Evolutionary conservation across 2,113 vertebrate species (phyloP).

Genomic region (Loxodonta africana): DNA sequence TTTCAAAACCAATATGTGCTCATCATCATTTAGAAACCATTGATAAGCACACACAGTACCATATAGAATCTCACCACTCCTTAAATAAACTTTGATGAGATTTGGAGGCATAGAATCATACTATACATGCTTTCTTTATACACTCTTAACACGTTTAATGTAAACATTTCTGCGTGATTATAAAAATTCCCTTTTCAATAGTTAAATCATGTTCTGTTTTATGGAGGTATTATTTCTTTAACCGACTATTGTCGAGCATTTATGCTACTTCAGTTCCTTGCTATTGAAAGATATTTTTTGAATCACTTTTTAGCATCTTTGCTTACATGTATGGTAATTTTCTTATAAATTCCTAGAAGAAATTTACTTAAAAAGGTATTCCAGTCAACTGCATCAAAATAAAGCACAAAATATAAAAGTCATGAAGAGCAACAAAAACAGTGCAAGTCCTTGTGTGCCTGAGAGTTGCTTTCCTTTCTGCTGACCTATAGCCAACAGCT

Average conservation of each 20-base stretch:
- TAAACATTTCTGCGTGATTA: background rate
- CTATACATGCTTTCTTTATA: background rate
- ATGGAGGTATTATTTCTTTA: background rate
- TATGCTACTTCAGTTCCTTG: background rate
- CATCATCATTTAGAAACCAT: background rate
- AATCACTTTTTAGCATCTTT: background rate
- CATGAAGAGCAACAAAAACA: background rate
- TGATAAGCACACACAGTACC: background rate
- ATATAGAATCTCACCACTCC: background rate
- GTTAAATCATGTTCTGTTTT: background rate
- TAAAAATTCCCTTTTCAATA: background rate
- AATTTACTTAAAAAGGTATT: slow-evolving; percentile 2
- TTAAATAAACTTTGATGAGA: background rate
- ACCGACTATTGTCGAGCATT: background rate
- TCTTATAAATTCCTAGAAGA: background rate
- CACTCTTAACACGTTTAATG: background rate
- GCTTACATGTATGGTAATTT: background rate
- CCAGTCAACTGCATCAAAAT: background rate
- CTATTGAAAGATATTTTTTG: background rate
- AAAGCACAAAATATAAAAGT: background rate
- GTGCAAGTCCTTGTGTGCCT: background rate
- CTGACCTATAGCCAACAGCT: background rate
- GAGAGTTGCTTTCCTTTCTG: background rate
- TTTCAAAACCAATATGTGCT: background rate
- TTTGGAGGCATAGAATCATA: background rate